phyloP scores from a whole-genome alignment of 2,797 vertebrate genomes.

The Amphiprion clarkii region DNA sequence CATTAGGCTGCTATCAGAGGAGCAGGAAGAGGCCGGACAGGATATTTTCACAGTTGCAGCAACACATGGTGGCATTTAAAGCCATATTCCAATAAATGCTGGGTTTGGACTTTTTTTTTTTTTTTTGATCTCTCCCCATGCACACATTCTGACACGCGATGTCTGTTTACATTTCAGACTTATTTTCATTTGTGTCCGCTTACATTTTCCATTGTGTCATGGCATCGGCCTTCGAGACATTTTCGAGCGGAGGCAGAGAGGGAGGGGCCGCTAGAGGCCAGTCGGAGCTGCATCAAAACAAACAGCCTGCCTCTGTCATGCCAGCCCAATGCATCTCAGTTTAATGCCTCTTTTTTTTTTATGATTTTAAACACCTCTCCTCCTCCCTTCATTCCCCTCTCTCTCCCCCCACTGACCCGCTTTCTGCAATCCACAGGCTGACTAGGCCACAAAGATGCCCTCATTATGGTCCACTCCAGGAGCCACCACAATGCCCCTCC shows the following conservation, averaged over 20 bases:
- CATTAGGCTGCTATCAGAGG: slow-evolving; percentile 55
- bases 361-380: slow-evolving; percentile 53
- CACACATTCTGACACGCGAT: slow-evolving; percentile 65
- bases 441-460: slow-evolving; percentile 65
- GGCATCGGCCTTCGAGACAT: slow-evolving; percentile 43
- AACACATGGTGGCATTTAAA: slow-evolving; percentile 82
- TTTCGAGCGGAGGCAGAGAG: slow-evolving; percentile 30
- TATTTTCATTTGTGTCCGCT: slow-evolving; percentile 62
- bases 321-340: slow-evolving; percentile 36
- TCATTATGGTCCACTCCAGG: slow-evolving; percentile 72
- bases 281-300: slow-evolving; percentile 38
- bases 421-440: slow-evolving; percentile 62
- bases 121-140: slow-evolving; percentile 42
- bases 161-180: slow-evolving; percentile 71
- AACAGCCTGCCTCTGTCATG: slow-evolving; percentile 50
- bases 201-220: slow-evolving; percentile 76
- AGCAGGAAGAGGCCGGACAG: slow-evolving; percentile 67
- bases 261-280: slow-evolving; percentile 10
- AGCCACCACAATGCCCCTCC: slow-evolving; percentile 72
- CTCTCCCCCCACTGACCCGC: slow-evolving; percentile 41
- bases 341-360: slow-evolving; percentile 45
- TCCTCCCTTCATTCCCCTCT: slow-evolving; percentile 15
- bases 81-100: slow-evolving; percentile 73
- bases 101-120: slow-evolving; percentile 51
- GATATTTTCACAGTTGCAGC: slow-evolving; percentile 80